These are phyloP conservation scores for Mus spicilegus DNA, from an alignment of 2,113 vertebrate species.

Conservation along the genomic window DNA sequence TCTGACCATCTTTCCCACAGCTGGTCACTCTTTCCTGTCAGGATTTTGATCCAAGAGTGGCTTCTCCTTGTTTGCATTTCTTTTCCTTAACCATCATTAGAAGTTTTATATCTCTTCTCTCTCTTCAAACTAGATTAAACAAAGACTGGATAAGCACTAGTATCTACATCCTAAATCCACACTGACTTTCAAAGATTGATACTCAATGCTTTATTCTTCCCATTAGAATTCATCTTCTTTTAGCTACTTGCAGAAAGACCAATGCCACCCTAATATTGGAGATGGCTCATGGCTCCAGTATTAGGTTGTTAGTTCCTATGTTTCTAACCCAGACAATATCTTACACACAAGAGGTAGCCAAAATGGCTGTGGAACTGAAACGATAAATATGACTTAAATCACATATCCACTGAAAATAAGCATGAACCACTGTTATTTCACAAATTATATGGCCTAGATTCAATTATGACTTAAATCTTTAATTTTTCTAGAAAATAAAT, in stretches of 20 bases:
- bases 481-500: conserved; percentile 31
- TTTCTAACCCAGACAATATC: neutral
- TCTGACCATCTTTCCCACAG: neutral
- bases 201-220: conserved; percentile 20
- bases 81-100: neutral
- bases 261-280: neutral
- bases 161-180: conserved; percentile 9
- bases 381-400: neutral
- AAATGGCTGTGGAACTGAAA: neutral
- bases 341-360: neutral
- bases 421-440: conserved; percentile 9
- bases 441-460: neutral
- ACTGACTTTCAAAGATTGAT: neutral
- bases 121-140: neutral
- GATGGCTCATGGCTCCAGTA: neutral
- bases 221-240: conserved; percentile 16
- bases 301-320: neutral
- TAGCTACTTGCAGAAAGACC: neutral
- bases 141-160: neutral
- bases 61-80: neutral
- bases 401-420: neutral
- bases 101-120: neutral
- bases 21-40: neutral
- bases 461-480: neutral
- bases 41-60: neutral